Base-by-base conservation (phyloP, 30 jellyfish, hydroid and myxozoan genomes). In the Turritopsis dohrnii region DNA sequence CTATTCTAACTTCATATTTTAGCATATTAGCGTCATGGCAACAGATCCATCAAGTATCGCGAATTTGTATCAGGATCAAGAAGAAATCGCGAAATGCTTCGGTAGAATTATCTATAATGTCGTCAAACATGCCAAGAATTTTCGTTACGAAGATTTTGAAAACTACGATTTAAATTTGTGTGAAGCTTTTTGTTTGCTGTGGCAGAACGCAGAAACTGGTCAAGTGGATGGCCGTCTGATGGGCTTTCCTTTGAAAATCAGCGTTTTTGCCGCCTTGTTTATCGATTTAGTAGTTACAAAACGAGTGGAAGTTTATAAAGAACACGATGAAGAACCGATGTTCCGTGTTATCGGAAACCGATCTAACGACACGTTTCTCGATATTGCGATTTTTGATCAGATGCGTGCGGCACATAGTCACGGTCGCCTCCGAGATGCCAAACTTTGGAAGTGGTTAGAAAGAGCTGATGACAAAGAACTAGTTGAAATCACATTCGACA, bases 141-240 rank as follows among this genome's bases (percentile, higher is more conserved):
- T 94, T 66, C 31, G 80, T 7, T 23, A 71, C 0, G 84, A 81
- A 52, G 96, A 89, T 81, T 94, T 94, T 80, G 84, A 84, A 71
- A 85, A 76, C 52, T 96, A 89, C 86, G 96, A 89, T 52, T 81
- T 94, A 23, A 89, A 84, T 65, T 71, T 94, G 30, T 85, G 97
- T 18, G 99, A 94, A 72, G 99, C 99, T 1, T 94, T 87, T 66
- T 86, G 96, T 26, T 90, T 94, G 73, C 81, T 94, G 22, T 94
- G 99, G 99, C 99, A 94, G 74, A 89, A 94, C 75, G 94, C 99
- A 7, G 97, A 83, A 66, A 94, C 99, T 9, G 99, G 99, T 13
- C 91, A 94, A 52, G 92, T 94, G 29, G 97, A 94, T 76, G 99
- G 99, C 16, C 41, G 99, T 28, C 86, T 84, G 71, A 88, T 89